Conservation (phyloP, 2,797 vertebrate genomes). For the Lagorchestes hirsutus region DNA sequence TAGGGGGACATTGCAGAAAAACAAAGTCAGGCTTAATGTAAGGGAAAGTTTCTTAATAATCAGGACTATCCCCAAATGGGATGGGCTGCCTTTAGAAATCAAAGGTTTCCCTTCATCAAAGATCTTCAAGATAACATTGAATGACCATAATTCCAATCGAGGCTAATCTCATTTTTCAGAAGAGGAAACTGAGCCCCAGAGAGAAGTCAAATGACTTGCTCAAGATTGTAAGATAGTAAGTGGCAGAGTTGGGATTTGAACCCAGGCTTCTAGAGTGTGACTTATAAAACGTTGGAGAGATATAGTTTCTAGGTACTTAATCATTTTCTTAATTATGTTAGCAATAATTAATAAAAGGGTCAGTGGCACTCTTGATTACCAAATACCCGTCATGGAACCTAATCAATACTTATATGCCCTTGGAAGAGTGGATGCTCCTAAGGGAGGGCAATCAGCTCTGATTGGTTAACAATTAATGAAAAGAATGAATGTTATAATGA, state of each 20-base stretch:
- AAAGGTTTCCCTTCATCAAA: neutral
- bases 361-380: neutral
- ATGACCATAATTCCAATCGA: neutral
- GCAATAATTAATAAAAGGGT: neutral
- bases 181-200: neutral
- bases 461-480: neutral
- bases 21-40: neutral
- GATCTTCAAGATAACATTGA: neutral
- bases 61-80: neutral
- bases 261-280: neutral
- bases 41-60: neutral
- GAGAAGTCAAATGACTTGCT: neutral
- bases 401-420: neutral
- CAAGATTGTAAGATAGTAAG: constrained; percentile 3
- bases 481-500: neutral
- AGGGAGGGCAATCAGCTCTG: neutral
- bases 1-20: neutral
- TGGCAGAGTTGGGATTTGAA: neutral
- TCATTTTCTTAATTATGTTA: neutral
- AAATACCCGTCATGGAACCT: neutral
- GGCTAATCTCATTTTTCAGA: neutral
- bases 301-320: neutral
- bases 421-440: neutral
- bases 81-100: neutral
- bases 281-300: neutral